phyloP scores from a whole-genome alignment of 2,888 invertebrate species.

The Caenorhabditis imperialis region DNA sequence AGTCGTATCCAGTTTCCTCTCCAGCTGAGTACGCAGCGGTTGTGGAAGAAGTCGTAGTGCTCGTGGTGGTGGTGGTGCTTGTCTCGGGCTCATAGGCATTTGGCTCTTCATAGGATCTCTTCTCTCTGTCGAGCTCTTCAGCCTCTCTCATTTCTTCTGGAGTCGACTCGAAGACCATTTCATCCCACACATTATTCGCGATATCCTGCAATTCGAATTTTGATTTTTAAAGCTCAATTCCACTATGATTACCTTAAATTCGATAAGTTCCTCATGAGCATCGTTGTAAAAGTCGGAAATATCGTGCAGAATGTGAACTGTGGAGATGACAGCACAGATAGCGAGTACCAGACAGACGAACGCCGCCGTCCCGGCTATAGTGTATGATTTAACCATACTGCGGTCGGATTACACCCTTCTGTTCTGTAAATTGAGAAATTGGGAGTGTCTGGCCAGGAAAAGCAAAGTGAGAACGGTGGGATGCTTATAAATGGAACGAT shows the following conservation, averaged over 20 bases:
- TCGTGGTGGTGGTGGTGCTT: slow-evolving; percentile 9
- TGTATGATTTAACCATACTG: slow-evolving; percentile 48
- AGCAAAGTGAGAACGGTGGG: slow-evolving; percentile 6
- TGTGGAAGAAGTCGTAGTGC: slow-evolving; percentile 5
- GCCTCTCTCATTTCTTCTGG: slow-evolving; percentile 50
- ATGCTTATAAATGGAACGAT: slow-evolving; percentile 43
- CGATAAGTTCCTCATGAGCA: slow-evolving; percentile 44
- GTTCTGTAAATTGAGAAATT: slow-evolving; percentile 15
- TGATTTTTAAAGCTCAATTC: not conserved
- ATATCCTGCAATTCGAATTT: slow-evolving; percentile 34
- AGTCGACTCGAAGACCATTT: slow-evolving; percentile 48
- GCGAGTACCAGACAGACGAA: slow-evolving; percentile 37
- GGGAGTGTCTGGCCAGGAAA: not conserved
- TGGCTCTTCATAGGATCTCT: slow-evolving; percentile 39
- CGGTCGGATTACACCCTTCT: slow-evolving; percentile 30
- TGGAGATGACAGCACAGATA: slow-evolving; percentile 35
- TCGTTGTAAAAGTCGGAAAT: slow-evolving; percentile 50
- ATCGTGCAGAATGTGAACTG: slow-evolving; percentile 45
- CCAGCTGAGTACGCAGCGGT: slow-evolving; percentile 8
- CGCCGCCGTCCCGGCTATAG: slow-evolving; percentile 47
- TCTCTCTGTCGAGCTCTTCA: slow-evolving; percentile 34
- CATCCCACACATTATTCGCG: slow-evolving; percentile 57
- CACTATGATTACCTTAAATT: slow-evolving; percentile 41
- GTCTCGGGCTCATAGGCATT: slow-evolving; percentile 9
- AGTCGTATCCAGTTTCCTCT: slow-evolving; percentile 34